Base-by-base conservation (phyloP, 1,140 invertebrate species). In the Zaprionus ghesquierei region DNA sequence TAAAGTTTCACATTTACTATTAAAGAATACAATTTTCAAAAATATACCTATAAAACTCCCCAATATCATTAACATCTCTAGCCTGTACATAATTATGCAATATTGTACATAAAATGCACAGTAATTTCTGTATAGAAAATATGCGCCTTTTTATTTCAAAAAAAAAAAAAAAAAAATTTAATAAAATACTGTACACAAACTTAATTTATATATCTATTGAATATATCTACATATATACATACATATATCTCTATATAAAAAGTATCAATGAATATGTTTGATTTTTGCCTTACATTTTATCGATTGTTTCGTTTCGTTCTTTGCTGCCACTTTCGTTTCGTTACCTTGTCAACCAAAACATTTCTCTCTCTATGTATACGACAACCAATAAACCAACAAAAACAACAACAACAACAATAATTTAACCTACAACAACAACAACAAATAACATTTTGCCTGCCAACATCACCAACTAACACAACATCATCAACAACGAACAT, bases 341-440 rank as follows among this genome's bases (percentile, higher is more conserved):
- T 85, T 87, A 75, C 79, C 92, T 71, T 91, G 77, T 79, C 65
- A 46, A 46, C 65, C 6, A 41, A 41, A 64, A 77, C 75, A 69
- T 77, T 77, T 79, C n/a, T 64, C 51, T 64, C 44, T 64, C 44
- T 79, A 73, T 81, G 77, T 70, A 61, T 69, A 69, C 33, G 64
- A 69, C 63, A 75, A 85, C 63, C 18, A 46, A 46, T 1, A 18
- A 46, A 55, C 72, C 72, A 53, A 73, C 59, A 64, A 75, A 55
- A 50, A 78, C 61, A 27, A 73, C 56, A 35, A 62, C 33, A 31
- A 61, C 33, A 13, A 58, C 12, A 23, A 64, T 44, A 66, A 29
- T 29, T 59, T 22, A 31, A 35, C 33, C 12, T n/a, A 53, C 49
- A 62, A 73, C 53, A 66, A 68, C 75, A 46, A 77, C 73, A 62